Conservation (phyloP, 2,113 vertebrate species). For the Apodemus sylvaticus region DNA sequence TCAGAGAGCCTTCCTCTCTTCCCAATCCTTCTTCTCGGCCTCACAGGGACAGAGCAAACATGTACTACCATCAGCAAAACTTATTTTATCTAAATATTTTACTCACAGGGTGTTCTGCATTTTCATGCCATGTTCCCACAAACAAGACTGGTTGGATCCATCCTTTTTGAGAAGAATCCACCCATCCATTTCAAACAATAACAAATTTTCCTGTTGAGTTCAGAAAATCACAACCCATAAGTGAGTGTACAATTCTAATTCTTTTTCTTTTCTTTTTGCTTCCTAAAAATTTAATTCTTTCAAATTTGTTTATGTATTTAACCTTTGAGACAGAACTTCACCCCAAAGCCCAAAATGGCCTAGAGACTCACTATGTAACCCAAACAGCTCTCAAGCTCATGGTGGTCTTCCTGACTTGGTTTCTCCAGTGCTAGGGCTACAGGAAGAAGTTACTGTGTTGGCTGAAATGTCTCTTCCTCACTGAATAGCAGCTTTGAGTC, state of each 20-base stretch:
- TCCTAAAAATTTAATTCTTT: neutral
- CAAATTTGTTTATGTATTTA: neutral
- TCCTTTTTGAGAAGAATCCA: neutral
- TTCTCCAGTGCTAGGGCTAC: rapidly evolving
- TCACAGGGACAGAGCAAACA: neutral
- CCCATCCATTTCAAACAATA: neutral
- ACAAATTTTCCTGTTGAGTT: neutral
- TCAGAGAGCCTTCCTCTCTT: neutral
- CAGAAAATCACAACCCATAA: neutral
- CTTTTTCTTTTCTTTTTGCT: neutral
- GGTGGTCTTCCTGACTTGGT: neutral
- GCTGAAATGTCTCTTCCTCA: neutral
- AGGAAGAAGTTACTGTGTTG: neutral
- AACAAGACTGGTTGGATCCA: neutral
- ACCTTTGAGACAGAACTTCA: neutral
- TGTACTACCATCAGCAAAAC: neutral
- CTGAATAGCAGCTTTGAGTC: too few relatives aligned
- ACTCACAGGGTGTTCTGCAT: neutral
- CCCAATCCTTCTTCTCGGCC: neutral
- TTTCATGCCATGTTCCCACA: neutral
- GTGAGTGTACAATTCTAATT: neutral
- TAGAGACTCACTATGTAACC: neutral
- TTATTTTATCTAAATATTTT: neutral
- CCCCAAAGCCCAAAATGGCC: rapidly evolving
- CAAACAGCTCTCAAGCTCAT: neutral